phyloP scores from a whole-genome alignment of 2,888 invertebrate species.

The Autographa pulchrina region DNA sequence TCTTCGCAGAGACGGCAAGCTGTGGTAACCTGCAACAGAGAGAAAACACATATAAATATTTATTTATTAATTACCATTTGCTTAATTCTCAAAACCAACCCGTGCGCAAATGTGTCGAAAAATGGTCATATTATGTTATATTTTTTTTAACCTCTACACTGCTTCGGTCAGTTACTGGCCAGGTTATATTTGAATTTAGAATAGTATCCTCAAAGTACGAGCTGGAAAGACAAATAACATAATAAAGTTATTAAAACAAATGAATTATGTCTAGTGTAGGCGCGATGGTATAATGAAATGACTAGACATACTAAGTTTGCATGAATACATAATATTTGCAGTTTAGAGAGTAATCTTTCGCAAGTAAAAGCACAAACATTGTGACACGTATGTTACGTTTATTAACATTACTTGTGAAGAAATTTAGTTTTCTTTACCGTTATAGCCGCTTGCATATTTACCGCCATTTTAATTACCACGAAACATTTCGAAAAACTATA shows the following conservation, averaged over 20 bases:
- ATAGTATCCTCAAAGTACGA: too few species aligned
- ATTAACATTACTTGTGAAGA: neutral
- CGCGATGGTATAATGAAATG: constrained; percentile 8
- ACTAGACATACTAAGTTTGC: constrained; percentile 7
- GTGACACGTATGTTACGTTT: constrained; percentile 10
- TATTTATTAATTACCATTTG: neutral
- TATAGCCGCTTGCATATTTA: neutral
- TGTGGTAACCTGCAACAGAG: constrained; percentile 94
- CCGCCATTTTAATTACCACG: neutral
- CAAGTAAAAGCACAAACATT: constrained; percentile 45
- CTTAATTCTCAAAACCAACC: too few species aligned
- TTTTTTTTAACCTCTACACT: too few species aligned
- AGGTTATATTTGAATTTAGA: too few species aligned
- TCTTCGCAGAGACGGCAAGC: constrained; percentile 97
- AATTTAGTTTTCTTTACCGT: neutral
- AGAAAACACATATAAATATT: constrained; percentile 49
- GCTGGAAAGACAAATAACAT: neutral
- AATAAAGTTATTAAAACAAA: neutral
- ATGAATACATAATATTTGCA: constrained; percentile 8
- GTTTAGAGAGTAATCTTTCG: constrained; percentile 41
- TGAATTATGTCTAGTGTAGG: neutral
- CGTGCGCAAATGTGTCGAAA: too few species aligned
- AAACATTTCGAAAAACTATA: too few species aligned
- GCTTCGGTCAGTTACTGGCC: too few species aligned
- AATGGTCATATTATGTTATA: too few species aligned